Base-by-base conservation (phyloP, 2,888 invertebrate genomes). In the Rhamphomyia laevipes region DNA sequence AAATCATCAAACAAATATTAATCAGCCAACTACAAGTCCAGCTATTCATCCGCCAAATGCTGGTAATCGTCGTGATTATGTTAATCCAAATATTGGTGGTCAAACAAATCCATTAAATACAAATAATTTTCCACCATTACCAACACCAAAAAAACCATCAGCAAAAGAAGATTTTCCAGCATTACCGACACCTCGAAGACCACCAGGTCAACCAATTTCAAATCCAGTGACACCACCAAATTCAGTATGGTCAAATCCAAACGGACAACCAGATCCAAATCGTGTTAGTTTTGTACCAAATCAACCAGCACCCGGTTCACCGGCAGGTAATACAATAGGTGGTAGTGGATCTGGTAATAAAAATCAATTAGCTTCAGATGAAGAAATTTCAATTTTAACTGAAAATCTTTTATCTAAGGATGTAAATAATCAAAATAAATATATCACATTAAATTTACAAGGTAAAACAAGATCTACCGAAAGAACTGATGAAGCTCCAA, bases 331-430 rank as follows among this genome's bases (percentile, higher is more conserved):
- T 21, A 58, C 62, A 12, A 64, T 67, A 3, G 59, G 59, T 37
- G 61, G 59, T 27, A 64, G 65, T 3, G 67, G 65, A 27, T 57
- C 68, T 27, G 63, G 66, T 35, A 58, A 72, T 35, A 74, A 73
- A 35, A 77, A 74, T 57, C 68, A 74, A 18, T 61, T 76, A 35
- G 73, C 78, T 27, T 77, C 74, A 48, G 81, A 85, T 59, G 72
- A 73, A 55, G 81, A 86, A 66, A 65, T 86, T 41, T 76, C 79
- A 59, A 75, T 77, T 42, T 70, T 88, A 46, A 80, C 85, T 15
- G 88, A 89, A 69, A 77, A 77, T 47, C 68, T 89, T 17, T 74
- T 84, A 50, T 75, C 74, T 49, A 82, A 84, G 62, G 89, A 89
- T 62, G 70, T 68, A 1, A 87, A 86, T 64, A 87, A 86, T 64